A percentile compares a stretch with the other conserved stretches of the same genome.
phyloP scores from a whole-genome alignment of 2,888 invertebrate species.

The Antheraea yamamai region DNA sequence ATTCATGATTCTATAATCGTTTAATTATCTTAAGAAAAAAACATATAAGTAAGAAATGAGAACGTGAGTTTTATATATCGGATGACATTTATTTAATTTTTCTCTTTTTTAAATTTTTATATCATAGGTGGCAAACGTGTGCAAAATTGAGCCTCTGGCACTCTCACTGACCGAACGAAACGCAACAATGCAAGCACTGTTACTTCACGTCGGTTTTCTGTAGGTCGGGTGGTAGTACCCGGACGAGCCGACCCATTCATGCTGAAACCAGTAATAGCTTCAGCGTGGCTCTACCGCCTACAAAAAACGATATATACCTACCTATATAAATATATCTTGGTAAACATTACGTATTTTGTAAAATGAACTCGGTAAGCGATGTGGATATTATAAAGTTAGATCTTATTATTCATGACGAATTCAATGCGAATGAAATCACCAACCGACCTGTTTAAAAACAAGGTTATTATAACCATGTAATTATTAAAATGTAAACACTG shows the following conservation, averaged over 20 bases:
- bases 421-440: conserved; percentile 5
- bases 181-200: no score
- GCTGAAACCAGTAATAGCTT: no score
- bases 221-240: no score
- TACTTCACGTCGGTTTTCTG: no score
- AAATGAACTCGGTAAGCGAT: not conserved
- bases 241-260: no score
- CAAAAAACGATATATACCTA: no score
- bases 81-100: no score
- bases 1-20: not conserved
- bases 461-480: not conserved
- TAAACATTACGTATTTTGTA: not conserved
- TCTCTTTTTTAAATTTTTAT: no score
- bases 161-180: no score
- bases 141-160: no score
- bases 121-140: no score
- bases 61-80: not conserved
- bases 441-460: not conserved
- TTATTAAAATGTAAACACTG: not conserved
- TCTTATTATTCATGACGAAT: not conserved
- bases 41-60: not conserved
- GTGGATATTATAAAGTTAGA: not conserved
- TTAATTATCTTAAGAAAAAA: not conserved
- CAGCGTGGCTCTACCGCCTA: no score
- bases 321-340: not conserved